These are phyloP conservation scores for Lordiphosa collinella DNA, from an alignment of 1,140 invertebrate species.

Conservation along the genomic window DNA sequence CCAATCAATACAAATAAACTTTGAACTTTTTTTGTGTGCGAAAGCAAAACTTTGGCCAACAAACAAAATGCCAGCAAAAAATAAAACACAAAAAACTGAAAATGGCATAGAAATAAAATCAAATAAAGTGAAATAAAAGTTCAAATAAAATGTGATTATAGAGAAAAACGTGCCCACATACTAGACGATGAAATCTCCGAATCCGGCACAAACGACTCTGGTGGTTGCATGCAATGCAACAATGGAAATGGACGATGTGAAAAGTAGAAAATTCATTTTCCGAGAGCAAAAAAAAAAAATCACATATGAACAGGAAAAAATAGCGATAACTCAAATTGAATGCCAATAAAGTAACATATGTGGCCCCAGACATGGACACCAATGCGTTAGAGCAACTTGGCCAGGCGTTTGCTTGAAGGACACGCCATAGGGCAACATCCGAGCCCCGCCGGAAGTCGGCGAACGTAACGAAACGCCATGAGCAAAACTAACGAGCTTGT, in stretches of 20 bases:
- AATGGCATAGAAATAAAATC: conserved; percentile 53
- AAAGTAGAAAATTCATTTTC: conserved; percentile 57
- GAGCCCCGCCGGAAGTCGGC: conserved; percentile 42
- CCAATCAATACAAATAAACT: conserved; percentile 59
- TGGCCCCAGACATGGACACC: conserved; percentile 32
- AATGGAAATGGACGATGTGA: conserved; percentile 38
- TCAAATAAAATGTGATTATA: conserved; percentile 69
- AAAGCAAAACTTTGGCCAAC: conserved; percentile 12
- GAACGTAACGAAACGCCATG: conserved; percentile 43
- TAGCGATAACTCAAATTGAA: conserved; percentile 75
- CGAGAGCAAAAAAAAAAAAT: conserved; percentile 28
- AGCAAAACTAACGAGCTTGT: conserved; percentile 70
- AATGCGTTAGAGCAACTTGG: conserved; percentile 48
- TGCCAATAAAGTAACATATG: conserved; percentile 75
- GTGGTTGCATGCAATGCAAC: conserved; percentile 35
- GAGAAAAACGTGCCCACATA: conserved; percentile 43
- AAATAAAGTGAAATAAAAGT: conserved; percentile 69
- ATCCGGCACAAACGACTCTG: conserved; percentile 6
- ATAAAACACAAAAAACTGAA: conserved; percentile 25
- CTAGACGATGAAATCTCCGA: conserved; percentile 55
- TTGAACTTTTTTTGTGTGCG: conserved; percentile 39
- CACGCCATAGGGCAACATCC: conserved; percentile 34
- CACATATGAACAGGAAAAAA: conserved; percentile 73
- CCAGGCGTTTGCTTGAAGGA: conserved; percentile 58
- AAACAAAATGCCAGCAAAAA: conserved; percentile 1